These are phyloP conservation scores for Drosophila kuntzei DNA, from an alignment of 2,888 invertebrate species.

Conservation along the genomic window DNA sequence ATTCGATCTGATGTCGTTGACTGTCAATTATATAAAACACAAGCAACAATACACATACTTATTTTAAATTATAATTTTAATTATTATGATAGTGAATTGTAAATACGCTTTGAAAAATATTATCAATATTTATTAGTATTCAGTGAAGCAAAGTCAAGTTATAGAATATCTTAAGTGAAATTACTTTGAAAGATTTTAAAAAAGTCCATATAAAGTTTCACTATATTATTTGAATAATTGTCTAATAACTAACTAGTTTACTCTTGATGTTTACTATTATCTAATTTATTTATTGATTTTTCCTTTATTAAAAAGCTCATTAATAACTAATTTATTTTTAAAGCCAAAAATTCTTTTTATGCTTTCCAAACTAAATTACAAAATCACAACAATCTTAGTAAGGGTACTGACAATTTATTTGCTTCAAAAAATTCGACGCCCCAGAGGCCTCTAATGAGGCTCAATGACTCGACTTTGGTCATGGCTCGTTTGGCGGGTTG, in stretches of 20 bases:
- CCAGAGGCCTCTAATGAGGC: slow-evolving; percentile 31
- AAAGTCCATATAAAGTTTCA: too few species aligned
- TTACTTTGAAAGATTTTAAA: too few species aligned
- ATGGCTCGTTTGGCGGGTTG: slow-evolving; percentile 40
- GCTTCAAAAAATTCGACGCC: slow-evolving; percentile 4
- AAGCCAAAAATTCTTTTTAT: neutral
- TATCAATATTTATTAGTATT: neutral
- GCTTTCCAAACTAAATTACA: neutral
- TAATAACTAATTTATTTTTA: too few species aligned
- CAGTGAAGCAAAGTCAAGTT: neutral
- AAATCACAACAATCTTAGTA: neutral
- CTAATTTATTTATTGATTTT: too few species aligned
- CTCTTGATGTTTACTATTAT: too few species aligned
- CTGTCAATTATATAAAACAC: slow-evolving; percentile 19
- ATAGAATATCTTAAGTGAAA: too few species aligned
- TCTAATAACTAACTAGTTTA: too few species aligned
- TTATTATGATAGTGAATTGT: neutral
- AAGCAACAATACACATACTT: slow-evolving; percentile 14
- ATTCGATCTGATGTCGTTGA: slow-evolving; percentile 28
- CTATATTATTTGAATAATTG: too few species aligned
- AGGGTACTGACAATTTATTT: slow-evolving; percentile 6
- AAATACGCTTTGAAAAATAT: neutral
- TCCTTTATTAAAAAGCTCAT: too few species aligned
- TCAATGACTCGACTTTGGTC: slow-evolving; percentile 43
- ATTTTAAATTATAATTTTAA: neutral